Evolutionary conservation across 1,140 invertebrate genomes (phyloP).

Genomic region (Drosophila orosa): DNA sequence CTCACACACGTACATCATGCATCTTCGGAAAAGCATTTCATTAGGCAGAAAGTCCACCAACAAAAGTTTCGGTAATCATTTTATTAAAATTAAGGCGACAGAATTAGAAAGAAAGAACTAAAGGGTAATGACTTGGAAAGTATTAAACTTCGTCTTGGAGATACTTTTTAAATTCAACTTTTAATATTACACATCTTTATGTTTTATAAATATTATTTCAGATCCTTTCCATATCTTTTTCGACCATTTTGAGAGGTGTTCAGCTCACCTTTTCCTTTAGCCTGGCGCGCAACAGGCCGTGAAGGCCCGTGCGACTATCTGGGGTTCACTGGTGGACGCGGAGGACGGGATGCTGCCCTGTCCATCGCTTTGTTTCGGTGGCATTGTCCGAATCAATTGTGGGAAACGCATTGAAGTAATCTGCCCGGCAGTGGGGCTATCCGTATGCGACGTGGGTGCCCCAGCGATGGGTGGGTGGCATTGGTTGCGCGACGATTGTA

Average conservation of each 20-base stretch:
- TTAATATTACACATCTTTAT: neutral
- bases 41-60: conserved; percentile 34
- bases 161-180: neutral
- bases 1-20: conserved; percentile 9
- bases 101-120: neutral
- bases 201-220: neutral
- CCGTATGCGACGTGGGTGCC: conserved; percentile 19
- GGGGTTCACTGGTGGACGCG: conserved; percentile 1
- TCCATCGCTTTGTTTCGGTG: conserved; percentile 49
- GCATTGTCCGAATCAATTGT: conserved; percentile 81
- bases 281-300: conserved; percentile 19
- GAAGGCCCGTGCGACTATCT: neutral
- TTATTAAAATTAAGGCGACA: neutral
- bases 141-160: neutral
- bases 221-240: neutral
- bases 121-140: neutral
- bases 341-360: conserved; percentile 3
- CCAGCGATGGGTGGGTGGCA: conserved; percentile 63
- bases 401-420: conserved; percentile 77
- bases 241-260: conserved; percentile 21
- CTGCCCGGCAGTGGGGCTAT: conserved; percentile 15
- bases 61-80: conserved; percentile 5
- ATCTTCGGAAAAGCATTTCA: conserved; percentile 66
- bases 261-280: conserved; percentile 64
- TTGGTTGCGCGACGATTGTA: conserved; percentile 71